These are phyloP conservation scores for Heliconius aoede DNA, from an alignment of 2,888 invertebrate genomes.

Conservation along the genomic window DNA sequence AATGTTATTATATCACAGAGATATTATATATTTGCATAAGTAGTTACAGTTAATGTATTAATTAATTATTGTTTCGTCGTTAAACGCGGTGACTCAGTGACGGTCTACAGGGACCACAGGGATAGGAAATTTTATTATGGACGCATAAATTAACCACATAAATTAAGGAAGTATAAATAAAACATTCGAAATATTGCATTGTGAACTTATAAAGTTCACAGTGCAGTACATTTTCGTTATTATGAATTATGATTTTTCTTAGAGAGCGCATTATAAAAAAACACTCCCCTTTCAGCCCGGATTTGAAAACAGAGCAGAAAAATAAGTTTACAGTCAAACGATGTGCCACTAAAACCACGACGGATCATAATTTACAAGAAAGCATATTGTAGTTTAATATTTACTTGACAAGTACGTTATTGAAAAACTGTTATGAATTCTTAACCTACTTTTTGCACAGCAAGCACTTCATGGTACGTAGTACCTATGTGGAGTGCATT, in stretches of 20 bases:
- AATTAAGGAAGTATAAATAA: background rate
- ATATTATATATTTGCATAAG: no score
- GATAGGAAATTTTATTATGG: background rate
- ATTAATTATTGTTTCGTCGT: background rate
- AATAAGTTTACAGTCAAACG: no score
- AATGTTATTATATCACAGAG: no score
- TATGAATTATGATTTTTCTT: no score
- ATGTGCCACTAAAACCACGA: no score
- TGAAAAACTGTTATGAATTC: slow-evolving; percentile 19
- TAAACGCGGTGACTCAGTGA: background rate
- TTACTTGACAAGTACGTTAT: background rate
- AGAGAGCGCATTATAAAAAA: no score
- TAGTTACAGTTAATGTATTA: background rate
- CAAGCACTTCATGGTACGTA: slow-evolving; percentile 11
- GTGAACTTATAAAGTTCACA: no score
- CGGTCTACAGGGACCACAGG: background rate
- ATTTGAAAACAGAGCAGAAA: no score
- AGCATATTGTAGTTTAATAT: background rate
- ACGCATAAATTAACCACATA: background rate
- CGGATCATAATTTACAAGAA: no score
- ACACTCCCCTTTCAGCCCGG: no score
- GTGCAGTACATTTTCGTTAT: no score
- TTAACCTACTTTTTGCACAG: slow-evolving; percentile 21
- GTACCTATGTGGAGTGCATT: slow-evolving; percentile 15
- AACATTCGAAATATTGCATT: no score